phyloP scores from a whole-genome alignment of 2,888 invertebrate genomes.

The Cephalotes varians region DNA sequence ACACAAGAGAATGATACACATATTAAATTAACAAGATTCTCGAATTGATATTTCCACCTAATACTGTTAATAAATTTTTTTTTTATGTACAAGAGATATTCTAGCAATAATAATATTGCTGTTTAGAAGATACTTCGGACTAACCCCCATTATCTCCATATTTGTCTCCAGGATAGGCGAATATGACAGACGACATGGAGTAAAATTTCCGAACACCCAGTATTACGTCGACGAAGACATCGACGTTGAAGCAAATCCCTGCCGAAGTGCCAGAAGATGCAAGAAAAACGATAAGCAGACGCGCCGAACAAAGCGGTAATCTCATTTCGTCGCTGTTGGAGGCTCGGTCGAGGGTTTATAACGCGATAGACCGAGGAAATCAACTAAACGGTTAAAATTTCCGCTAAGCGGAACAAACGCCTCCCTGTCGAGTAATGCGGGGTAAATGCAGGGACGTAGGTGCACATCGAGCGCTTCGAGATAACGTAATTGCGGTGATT shows the following conservation, averaged over 20 bases:
- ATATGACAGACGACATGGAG: conserved; percentile 47
- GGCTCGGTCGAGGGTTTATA: neutral
- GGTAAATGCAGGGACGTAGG: conserved; percentile 15
- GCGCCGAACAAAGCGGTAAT: neutral
- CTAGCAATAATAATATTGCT: neutral
- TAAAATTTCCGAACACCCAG: conserved; percentile 47
- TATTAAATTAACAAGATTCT: neutral
- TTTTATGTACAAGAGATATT: neutral
- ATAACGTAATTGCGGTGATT: conserved; percentile 20
- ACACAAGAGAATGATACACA: neutral
- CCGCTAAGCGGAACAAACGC: neutral
- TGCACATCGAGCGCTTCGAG: neutral
- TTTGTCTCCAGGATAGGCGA: neutral
- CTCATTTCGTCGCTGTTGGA: conserved; percentile 16
- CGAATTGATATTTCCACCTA: neutral
- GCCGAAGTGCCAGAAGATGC: neutral
- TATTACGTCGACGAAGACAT: conserved; percentile 32
- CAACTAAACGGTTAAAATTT: conserved; percentile 29
- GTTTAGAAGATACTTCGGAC: neutral
- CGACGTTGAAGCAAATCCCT: neutral
- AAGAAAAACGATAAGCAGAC: neutral
- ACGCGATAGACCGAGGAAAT: neutral
- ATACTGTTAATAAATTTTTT: neutral
- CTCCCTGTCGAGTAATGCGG: neutral
- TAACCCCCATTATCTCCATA: conserved; percentile 26